Conservation (phyloP, 2,797 vertebrate genomes). For the Carapus acus region DNA sequence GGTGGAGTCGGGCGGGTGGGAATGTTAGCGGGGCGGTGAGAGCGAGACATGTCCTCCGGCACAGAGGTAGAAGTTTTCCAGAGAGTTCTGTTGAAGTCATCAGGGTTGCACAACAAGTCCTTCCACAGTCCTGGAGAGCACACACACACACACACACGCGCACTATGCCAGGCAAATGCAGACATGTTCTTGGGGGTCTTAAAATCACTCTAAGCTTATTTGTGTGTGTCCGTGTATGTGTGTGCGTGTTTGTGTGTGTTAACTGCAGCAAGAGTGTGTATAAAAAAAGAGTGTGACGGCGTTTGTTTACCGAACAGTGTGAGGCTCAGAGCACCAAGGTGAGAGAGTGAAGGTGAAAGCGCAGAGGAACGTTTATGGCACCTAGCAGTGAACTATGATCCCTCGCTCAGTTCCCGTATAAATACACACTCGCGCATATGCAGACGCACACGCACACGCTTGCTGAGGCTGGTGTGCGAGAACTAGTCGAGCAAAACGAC, state of each 20-base stretch:
- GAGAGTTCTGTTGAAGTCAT: conserved; percentile 53
- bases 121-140: conserved; percentile 34
- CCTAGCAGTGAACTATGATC: conserved; percentile 48
- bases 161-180: conserved; percentile 32
- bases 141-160: too few relatives aligned
- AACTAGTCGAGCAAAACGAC: too few relatives aligned
- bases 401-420: too few relatives aligned
- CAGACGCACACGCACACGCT: too few relatives aligned
- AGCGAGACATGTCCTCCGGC: conserved; percentile 20
- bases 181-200: conserved; percentile 36
- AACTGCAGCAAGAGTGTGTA: conserved; percentile 9
- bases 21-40: too few relatives aligned
- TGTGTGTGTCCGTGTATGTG: conserved; percentile 8
- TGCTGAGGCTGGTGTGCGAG: too few relatives aligned
- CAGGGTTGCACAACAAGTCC: conserved; percentile 11
- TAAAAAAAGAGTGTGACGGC: too few relatives aligned
- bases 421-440: too few relatives aligned
- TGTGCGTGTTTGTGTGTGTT: conserved; percentile 14
- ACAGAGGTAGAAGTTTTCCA: conserved; percentile 11
- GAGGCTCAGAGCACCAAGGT: not conserved
- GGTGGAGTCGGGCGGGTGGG: too few relatives aligned
- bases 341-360: conserved; percentile 9
- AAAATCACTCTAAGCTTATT: conserved; percentile 14
- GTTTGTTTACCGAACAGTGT: conserved; percentile 15
- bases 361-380: conserved; percentile 48